phyloP scores from a whole-genome alignment of 2,113 vertebrate species.

The Mungos mungo region DNA sequence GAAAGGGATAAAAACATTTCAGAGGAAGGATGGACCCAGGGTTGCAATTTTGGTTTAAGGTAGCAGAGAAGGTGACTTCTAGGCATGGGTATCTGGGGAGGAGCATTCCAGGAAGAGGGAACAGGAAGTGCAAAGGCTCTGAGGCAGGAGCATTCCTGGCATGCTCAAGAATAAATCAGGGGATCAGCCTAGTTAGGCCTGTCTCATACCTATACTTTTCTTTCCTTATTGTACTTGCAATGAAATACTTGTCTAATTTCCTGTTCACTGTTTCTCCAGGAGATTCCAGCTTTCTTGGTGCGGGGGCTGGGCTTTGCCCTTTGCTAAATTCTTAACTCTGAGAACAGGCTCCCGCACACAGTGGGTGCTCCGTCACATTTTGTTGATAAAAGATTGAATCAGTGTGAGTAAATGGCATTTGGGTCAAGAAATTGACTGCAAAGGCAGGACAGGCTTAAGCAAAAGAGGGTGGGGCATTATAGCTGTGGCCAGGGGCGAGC shows the following conservation, averaged over 20 bases:
- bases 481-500: neutral
- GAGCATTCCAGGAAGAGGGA: neutral
- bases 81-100: neutral
- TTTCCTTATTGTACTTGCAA: neutral
- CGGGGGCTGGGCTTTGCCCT: neutral
- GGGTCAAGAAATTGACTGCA: neutral
- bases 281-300: neutral
- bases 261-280: neutral
- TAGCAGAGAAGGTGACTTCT: neutral
- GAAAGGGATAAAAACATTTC: neutral
- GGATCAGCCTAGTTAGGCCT: neutral
- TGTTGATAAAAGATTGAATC: neutral
- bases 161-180: neutral
- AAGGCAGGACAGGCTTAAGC: neutral
- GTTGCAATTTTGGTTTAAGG: neutral
- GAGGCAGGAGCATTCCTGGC: neutral
- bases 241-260: slow-evolving; percentile 5
- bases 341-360: neutral
- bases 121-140: neutral
- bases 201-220: neutral
- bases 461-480: neutral
- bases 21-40: neutral
- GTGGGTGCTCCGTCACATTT: neutral
- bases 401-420: neutral
- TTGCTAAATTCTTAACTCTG: neutral